Evolutionary conservation across 2,888 invertebrate species (phyloP).

Genomic region (Zeuzera pyrina): DNA sequence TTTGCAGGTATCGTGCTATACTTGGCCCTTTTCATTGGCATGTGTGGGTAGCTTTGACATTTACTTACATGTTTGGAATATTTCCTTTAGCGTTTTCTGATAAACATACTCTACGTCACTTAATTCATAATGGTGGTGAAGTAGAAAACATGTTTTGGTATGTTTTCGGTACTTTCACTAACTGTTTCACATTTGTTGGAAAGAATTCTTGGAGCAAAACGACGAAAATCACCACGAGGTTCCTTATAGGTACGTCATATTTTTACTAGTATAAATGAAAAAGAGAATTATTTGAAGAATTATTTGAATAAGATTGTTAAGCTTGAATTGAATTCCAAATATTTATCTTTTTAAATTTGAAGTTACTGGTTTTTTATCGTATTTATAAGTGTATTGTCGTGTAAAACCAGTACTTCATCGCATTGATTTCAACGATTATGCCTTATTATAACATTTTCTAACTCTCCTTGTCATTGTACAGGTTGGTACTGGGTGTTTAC

Average conservation of each 20-base stretch:
- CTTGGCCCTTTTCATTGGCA: slow-evolving; percentile 88
- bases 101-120: slow-evolving; percentile 76
- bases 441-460: too few relatives aligned
- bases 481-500: slow-evolving; percentile 90
- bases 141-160: slow-evolving; percentile 91
- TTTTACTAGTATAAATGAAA: too few relatives aligned
- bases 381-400: not conserved
- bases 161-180: slow-evolving; percentile 88
- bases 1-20: slow-evolving; percentile 82
- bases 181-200: slow-evolving; percentile 81
- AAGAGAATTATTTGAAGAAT: too few relatives aligned
- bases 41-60: slow-evolving; percentile 82
- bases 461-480: slow-evolving; percentile 25
- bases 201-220: slow-evolving; percentile 81
- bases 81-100: slow-evolving; percentile 84
- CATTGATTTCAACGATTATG: too few relatives aligned
- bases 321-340: too few relatives aligned
- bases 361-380: not conserved
- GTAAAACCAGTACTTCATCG: too few relatives aligned
- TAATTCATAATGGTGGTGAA: slow-evolving; percentile 79
- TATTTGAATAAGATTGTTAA: too few relatives aligned
- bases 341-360: too few relatives aligned
- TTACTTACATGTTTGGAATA: slow-evolving; percentile 81
- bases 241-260: slow-evolving; percentile 79
- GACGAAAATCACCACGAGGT: slow-evolving; percentile 77